Percentiles rank a stretch among this genome's conserved stretches.
These are phyloP conservation scores for Vidua macroura DNA, from an alignment of 2,113 vertebrate species.

Conservation along the genomic window DNA sequence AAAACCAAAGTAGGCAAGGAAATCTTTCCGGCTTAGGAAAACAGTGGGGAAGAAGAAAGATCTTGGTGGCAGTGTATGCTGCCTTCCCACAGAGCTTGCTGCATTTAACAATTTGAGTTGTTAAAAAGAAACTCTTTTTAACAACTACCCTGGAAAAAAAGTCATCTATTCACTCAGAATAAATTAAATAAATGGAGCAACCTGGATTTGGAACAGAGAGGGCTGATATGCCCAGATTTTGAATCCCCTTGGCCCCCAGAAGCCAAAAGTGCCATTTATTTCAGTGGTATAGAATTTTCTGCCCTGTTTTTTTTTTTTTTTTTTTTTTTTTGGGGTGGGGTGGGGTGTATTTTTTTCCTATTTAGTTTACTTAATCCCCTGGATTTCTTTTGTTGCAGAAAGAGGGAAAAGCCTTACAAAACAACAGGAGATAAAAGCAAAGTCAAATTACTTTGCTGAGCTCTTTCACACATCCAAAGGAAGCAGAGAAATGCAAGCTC, in stretches of 20 bases:
- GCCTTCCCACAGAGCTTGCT: not conserved
- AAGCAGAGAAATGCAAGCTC: not conserved
- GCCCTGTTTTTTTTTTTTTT: too few species aligned
- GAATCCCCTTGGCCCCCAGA: not conserved
- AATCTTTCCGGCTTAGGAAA: not conserved
- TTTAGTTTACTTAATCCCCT: not conserved
- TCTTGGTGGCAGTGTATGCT: not conserved
- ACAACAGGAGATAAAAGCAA: not conserved
- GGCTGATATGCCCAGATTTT: not conserved
- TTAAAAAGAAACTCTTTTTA: not conserved
- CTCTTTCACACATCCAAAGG: not conserved
- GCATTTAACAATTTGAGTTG: not conserved
- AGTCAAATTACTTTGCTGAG: slow-evolving; percentile 1
- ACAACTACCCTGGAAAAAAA: not conserved
- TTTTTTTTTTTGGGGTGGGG: too few species aligned
- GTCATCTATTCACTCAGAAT: not conserved
- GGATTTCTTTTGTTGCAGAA: not conserved
- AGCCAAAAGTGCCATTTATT: slow-evolving; percentile 13
- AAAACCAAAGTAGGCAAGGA: not conserved
- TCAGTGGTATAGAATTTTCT: not conserved
- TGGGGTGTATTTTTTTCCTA: not conserved
- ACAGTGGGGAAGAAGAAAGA: not conserved
- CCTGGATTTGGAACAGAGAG: not conserved
- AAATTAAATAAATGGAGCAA: not conserved
- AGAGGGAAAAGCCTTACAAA: slow-evolving; percentile 13